A percentile compares a stretch with the other conserved stretches of the same genome.
These are phyloP conservation scores for Diplodus sargus DNA, from an alignment of 2,797 vertebrate species.

Conservation along the genomic window DNA sequence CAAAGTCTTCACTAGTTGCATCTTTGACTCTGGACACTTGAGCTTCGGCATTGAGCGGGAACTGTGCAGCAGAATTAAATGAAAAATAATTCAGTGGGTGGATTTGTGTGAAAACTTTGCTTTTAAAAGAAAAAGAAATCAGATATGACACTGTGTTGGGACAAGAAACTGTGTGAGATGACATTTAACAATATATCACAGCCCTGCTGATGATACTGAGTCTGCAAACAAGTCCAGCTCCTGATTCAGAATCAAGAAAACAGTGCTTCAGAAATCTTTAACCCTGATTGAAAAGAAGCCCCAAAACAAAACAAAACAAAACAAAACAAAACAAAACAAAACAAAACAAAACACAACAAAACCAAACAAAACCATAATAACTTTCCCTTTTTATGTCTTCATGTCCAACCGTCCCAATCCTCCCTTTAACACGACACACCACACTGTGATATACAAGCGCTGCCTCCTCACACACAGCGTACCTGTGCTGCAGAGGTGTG, in stretches of 20 bases:
- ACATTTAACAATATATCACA: background rate
- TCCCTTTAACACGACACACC: constrained; percentile 4
- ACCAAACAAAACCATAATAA: background rate
- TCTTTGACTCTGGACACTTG: constrained; percentile 19
- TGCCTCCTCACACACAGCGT: constrained; percentile 2
- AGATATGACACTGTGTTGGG: too few species aligned
- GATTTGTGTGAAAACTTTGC: background rate
- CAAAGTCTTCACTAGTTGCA: background rate
- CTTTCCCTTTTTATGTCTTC: background rate
- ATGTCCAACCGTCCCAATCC: background rate
- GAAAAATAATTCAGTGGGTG: background rate
- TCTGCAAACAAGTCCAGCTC: constrained; percentile 21
- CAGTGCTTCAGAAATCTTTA: background rate
- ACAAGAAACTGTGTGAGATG: background rate
- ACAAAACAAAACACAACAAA: background rate
- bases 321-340: too few species aligned
- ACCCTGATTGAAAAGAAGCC: background rate
- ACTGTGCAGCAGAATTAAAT: constrained; percentile 7
- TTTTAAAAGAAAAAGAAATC: background rate
- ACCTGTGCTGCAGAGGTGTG: constrained; percentile 37
- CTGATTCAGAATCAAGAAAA: background rate
- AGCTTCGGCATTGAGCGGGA: constrained; percentile 28
- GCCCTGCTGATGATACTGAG: background rate
- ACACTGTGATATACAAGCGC: constrained; percentile 35
- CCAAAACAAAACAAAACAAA: background rate